phyloP scores from a whole-genome alignment of 2,113 vertebrate genomes.

The Fregata magnificens region DNA sequence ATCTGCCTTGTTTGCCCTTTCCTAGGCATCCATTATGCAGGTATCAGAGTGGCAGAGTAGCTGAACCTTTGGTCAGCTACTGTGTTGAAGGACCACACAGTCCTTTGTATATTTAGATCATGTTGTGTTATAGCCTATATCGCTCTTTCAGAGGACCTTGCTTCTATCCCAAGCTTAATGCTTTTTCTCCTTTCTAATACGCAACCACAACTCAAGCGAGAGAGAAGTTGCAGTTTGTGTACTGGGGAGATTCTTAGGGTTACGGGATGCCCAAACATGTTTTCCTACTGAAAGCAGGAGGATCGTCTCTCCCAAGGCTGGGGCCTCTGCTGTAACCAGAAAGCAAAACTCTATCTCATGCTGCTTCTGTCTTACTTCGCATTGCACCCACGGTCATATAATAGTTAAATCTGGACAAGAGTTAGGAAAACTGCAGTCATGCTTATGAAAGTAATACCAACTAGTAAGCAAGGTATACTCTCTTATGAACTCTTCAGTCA shows the following conservation, averaged over 20 bases:
- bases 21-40: not conserved
- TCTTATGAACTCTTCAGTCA: not conserved
- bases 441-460: not conserved
- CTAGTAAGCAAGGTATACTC: not conserved
- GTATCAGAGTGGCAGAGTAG: not conserved
- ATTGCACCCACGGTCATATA: no score
- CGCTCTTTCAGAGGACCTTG: not conserved
- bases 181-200: not conserved
- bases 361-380: not conserved
- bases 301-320: not conserved
- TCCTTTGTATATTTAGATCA: not conserved
- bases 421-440: not conserved
- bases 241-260: not conserved
- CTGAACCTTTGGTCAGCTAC: not conserved
- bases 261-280: not conserved
- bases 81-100: rapidly evolving
- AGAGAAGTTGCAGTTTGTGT: not conserved
- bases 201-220: not conserved
- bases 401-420: not conserved
- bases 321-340: not conserved
- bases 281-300: not conserved
- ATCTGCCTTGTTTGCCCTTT: not conserved
- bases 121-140: not conserved
- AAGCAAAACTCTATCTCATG: not conserved
- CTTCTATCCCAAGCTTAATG: not conserved